Evolutionary conservation across 2,113 vertebrate genomes (phyloP).

Genomic region (Pungitius pungitius): DNA sequence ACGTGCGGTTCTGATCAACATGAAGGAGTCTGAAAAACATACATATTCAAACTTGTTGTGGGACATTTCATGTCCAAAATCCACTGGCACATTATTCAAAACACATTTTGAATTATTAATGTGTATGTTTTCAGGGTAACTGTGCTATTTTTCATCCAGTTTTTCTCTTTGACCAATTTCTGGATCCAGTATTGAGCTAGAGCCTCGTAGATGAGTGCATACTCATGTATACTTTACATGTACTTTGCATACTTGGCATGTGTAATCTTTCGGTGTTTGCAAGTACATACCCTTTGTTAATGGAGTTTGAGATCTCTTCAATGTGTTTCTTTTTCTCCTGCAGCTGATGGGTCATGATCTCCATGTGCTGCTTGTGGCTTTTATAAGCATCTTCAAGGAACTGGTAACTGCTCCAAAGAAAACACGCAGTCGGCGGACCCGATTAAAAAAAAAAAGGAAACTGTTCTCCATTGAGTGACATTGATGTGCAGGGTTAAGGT

Average conservation of each 20-base stretch:
- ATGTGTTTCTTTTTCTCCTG: conserved; percentile 93
- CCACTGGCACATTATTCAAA: neutral
- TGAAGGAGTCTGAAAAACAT: conserved; percentile 86
- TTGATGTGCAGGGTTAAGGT: neutral
- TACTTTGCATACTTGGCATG: neutral
- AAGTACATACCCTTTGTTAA: conserved; percentile 86
- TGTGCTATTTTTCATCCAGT: neutral
- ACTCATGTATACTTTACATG: neutral
- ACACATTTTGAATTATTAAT: neutral
- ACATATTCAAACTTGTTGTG: neutral
- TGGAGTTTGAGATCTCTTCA: conserved; percentile 89
- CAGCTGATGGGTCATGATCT: conserved; percentile 89
- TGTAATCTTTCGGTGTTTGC: neutral
- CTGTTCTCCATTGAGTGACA: neutral
- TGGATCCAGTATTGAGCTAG: neutral
- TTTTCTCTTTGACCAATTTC: neutral
- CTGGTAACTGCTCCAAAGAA: conserved; percentile 85
- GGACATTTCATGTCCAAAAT: neutral
- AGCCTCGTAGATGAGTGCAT: neutral
- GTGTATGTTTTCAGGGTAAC: neutral
- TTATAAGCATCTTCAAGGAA: conserved; percentile 94
- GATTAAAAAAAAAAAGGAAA: neutral
- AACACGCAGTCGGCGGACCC: neutral
- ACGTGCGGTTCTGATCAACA: conserved; percentile 90
- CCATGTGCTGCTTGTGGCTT: conserved; percentile 92